phyloP scores from a whole-genome alignment of 2,888 invertebrate species.

The Epistrophella euchroma region DNA sequence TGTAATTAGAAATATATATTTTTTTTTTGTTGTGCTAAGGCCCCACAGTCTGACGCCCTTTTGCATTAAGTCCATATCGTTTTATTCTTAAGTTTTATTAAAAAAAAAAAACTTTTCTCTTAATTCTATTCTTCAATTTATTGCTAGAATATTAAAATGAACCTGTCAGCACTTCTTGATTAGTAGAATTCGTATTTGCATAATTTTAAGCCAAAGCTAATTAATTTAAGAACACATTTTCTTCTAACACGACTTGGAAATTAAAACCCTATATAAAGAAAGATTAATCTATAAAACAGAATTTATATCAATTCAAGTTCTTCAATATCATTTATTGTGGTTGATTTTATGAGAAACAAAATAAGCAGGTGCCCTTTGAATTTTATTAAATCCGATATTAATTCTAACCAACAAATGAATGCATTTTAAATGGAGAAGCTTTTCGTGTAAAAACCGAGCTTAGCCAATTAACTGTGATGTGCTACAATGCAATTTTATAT shows the following conservation, averaged over 20 bases:
- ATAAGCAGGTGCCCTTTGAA: not conserved
- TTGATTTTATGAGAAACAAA: not conserved
- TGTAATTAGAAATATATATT: constrained; percentile 28
- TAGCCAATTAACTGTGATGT: constrained; percentile 11
- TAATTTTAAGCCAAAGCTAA: not conserved
- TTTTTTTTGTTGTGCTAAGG: constrained; percentile 18
- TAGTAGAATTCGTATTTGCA: constrained; percentile 39
- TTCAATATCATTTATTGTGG: constrained; percentile 3
- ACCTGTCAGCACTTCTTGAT: constrained; percentile 36
- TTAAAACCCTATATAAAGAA: constrained; percentile 8
- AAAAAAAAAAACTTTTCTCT: constrained; percentile 1
- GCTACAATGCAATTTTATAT: not conserved
- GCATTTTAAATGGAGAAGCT: not conserved
- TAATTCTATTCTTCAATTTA: constrained; percentile 21
- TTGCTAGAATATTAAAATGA: constrained; percentile 49
- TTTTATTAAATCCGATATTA: not conserved
- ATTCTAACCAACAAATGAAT: too few relatives aligned
- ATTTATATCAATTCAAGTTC: constrained; percentile 8
- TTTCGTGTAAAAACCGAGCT: not conserved
- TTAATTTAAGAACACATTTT: constrained; percentile 17
- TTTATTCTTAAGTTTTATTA: not conserved
- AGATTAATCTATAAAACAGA: constrained; percentile 18
- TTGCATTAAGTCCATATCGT: not conserved
- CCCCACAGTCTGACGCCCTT: constrained; percentile 29
- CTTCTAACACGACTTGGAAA: not conserved